A percentile compares a stretch with the other conserved stretches of the same genome.
These are phyloP conservation scores for Lagopus leucura DNA, from an alignment of 2,113 vertebrate species.

Conservation along the genomic window DNA sequence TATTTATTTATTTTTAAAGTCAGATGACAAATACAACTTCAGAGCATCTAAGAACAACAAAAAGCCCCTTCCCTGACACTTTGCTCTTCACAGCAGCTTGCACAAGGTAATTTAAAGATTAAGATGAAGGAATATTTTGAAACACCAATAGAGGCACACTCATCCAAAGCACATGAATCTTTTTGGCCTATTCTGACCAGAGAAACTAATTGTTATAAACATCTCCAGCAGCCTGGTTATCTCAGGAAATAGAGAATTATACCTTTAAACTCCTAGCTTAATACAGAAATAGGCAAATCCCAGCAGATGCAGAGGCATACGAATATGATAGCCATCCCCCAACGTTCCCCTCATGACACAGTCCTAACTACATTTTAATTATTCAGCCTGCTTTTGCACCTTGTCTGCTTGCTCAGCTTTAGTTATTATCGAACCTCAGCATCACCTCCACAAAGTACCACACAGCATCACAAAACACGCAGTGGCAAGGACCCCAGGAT, in stretches of 20 bases:
- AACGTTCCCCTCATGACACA: rapidly evolving
- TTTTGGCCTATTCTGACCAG: constrained; percentile 28
- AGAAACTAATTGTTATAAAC: not conserved
- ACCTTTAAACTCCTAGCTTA: not conserved
- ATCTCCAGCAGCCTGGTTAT: not conserved
- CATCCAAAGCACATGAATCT: constrained; percentile 1
- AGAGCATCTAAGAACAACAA: not conserved
- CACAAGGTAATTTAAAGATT: not conserved
- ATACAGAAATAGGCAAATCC: not conserved
- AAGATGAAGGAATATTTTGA: not conserved
- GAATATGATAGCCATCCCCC: not conserved
- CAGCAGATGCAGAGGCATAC: not conserved
- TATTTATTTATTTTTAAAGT: not conserved
- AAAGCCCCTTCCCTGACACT: not conserved
- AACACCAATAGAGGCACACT: not conserved
- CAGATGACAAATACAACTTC: constrained; percentile 8
- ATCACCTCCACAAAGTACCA: not conserved
- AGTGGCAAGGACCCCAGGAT: not conserved
- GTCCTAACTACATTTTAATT: not conserved
- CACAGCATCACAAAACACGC: not conserved
- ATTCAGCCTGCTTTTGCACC: not conserved
- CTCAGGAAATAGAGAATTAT: not conserved
- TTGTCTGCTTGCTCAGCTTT: not conserved
- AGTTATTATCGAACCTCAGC: not conserved
- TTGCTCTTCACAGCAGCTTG: not conserved